Conservation (phyloP, 2,888 invertebrate species). For the Acrocera orbiculus region DNA sequence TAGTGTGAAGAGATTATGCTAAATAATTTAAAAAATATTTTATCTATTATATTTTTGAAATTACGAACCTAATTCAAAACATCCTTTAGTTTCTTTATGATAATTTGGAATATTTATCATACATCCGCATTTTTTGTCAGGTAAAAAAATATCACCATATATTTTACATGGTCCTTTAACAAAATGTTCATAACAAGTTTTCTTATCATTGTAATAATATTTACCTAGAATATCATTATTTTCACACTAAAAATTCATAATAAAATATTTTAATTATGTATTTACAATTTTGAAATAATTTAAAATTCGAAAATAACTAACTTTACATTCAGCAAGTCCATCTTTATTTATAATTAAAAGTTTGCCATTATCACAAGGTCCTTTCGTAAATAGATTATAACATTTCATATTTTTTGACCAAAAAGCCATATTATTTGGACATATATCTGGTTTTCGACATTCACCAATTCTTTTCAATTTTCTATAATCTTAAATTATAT, state of each 20-base stretch:
- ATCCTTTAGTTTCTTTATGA: slow-evolving; percentile 45
- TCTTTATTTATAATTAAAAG: slow-evolving; percentile 42
- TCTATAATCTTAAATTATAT: neutral
- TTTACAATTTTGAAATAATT: neutral
- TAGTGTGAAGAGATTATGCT: neutral
- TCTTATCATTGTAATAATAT: slow-evolving; percentile 41
- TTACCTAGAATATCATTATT: slow-evolving; percentile 33
- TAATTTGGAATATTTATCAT: slow-evolving; percentile 54
- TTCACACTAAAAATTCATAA: slow-evolving; percentile 39
- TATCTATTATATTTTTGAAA: neutral
- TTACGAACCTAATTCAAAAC: slow-evolving; percentile 49
- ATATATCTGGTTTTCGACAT: slow-evolving; percentile 48
- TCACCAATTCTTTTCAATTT: slow-evolving; percentile 32
- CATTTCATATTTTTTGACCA: slow-evolving; percentile 65
- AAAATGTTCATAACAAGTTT: slow-evolving; percentile 65
- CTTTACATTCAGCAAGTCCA: slow-evolving; percentile 47
- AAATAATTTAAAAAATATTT: neutral
- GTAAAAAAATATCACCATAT: slow-evolving; percentile 58
- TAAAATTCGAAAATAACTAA: slow-evolving; percentile 21
- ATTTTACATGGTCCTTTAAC: slow-evolving; percentile 63
- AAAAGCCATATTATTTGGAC: slow-evolving; percentile 46
- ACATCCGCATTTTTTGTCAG: slow-evolving; percentile 55
- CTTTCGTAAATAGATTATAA: slow-evolving; percentile 49
- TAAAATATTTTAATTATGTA: neutral
- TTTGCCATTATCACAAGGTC: slow-evolving; percentile 60